phyloP scores from a whole-genome alignment of 1,140 invertebrate species.

The Conus ventricosus region DNA sequence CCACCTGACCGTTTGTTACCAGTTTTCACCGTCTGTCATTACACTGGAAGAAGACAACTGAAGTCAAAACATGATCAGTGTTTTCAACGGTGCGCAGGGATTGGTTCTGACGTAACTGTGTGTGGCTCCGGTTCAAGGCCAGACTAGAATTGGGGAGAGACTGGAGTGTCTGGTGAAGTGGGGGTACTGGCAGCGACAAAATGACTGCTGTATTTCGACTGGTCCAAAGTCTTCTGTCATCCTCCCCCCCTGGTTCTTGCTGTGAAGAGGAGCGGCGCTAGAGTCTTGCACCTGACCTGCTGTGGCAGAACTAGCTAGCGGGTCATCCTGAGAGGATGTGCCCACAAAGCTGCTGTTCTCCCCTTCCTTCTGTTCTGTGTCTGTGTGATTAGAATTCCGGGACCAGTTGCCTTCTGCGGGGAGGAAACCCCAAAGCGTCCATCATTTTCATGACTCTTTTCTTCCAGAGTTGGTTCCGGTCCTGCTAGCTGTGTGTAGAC shows the following conservation, averaged over 20 bases:
- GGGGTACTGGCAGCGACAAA: no score
- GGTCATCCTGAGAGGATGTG: background rate
- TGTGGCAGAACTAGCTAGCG: background rate
- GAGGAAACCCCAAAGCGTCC: conserved; percentile 19
- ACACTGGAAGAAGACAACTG: background rate
- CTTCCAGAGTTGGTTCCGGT: conserved; percentile 18
- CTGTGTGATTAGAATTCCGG: background rate
- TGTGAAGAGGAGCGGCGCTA: background rate
- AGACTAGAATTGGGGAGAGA: no score
- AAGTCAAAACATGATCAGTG: no score
- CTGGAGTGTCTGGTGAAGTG: no score
- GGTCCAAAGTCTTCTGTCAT: no score
- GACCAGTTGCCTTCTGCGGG: background rate
- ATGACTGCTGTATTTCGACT: no score
- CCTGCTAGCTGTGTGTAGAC: conserved; percentile 12
- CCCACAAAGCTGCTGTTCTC: no score
- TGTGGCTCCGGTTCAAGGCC: background rate
- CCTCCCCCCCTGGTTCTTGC: background rate
- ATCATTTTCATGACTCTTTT: conserved; percentile 2
- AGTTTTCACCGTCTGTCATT: background rate
- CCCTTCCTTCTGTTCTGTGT: background rate
- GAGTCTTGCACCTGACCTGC: background rate
- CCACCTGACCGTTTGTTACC: background rate
- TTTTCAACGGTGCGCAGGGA: no score
- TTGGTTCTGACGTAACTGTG: background rate